Conservation (phyloP, 2,888 invertebrate genomes). For the Epinotia nisella region DNA sequence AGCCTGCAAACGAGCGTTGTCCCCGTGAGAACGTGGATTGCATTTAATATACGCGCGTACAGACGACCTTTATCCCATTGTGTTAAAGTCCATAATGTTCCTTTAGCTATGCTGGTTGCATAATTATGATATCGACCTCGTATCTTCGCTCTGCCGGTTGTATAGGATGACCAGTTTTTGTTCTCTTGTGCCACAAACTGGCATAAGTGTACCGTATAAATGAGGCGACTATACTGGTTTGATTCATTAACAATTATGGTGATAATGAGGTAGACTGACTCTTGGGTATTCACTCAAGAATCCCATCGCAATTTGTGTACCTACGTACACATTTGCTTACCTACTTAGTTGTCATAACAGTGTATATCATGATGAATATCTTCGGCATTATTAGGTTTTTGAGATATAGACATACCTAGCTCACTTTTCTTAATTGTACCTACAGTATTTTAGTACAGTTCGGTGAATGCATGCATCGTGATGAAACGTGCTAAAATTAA, state of each 20-base stretch:
- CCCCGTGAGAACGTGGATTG: constrained; percentile 55
- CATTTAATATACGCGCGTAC: constrained; percentile 54
- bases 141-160: constrained; percentile 45
- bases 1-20: constrained; percentile 44
- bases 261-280: constrained; percentile 9
- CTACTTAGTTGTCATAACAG: not conserved
- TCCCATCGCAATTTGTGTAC: not conserved
- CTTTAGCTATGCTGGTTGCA: constrained; percentile 49
- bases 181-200: constrained; percentile 49
- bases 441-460: too few relatives aligned
- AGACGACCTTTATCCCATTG: constrained; percentile 10
- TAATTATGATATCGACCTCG: constrained; percentile 49
- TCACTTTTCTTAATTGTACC: too few relatives aligned
- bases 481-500: too few relatives aligned
- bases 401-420: too few relatives aligned
- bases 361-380: not conserved
- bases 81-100: constrained; percentile 7
- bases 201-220: constrained; percentile 42
- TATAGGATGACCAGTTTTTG: constrained; percentile 53
- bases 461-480: too few relatives aligned
- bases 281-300: constrained; percentile 3
- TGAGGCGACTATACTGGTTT: constrained; percentile 46
- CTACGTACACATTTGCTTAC: not conserved
- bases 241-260: constrained; percentile 28
- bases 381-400: not conserved